Conservation (phyloP, 1,140 invertebrate species). For the Pseudachorutes palmiensis region DNA sequence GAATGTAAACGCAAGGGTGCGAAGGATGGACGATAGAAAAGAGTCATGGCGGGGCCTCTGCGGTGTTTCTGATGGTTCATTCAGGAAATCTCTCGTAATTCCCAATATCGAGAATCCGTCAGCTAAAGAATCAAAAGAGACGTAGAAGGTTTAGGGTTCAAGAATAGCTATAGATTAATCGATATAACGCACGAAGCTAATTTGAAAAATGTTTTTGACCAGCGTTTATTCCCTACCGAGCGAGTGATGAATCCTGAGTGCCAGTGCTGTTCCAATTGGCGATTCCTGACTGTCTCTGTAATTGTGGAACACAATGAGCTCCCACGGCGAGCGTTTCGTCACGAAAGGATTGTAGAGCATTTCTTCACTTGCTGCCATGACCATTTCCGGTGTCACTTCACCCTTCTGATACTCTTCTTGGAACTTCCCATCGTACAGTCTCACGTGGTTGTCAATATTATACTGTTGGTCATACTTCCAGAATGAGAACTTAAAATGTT, state of each 20-base stretch:
- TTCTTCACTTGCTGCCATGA: background rate
- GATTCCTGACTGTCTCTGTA: background rate
- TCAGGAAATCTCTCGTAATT: background rate
- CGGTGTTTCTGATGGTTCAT: background rate
- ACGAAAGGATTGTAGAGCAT: background rate
- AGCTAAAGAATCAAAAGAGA: background rate
- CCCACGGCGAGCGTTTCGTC: background rate
- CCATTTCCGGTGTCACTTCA: background rate
- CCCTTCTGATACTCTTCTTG: background rate
- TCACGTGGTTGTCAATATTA: constrained; percentile 2
- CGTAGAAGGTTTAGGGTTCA: background rate
- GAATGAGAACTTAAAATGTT: background rate
- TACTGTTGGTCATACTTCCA: constrained; percentile 4
- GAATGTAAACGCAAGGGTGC: background rate
- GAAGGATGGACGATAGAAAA: background rate
- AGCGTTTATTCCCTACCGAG: background rate
- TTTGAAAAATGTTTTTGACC: no score
- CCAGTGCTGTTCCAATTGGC: background rate
- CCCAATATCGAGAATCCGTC: background rate
- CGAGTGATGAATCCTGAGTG: background rate
- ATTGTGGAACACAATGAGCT: background rate
- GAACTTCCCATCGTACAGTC: background rate
- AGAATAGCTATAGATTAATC: no score
- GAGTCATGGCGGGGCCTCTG: background rate
- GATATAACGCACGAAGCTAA: no score